Base-by-base conservation (phyloP, 2,113 vertebrate genomes). In the Dunckerocampus dactyliophorus region DNA sequence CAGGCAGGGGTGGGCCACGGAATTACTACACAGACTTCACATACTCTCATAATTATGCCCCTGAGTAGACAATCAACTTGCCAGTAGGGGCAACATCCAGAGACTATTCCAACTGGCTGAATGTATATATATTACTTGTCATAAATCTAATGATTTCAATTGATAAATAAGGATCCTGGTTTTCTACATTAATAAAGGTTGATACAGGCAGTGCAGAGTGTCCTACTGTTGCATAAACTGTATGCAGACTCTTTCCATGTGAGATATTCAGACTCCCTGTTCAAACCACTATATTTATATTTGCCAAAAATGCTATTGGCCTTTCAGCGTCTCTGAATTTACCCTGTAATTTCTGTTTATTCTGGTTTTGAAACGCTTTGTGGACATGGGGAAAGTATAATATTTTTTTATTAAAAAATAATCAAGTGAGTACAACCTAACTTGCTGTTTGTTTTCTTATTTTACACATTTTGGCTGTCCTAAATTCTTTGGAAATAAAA, bases 271-370 rank as follows among this genome's bases (percentile, higher is more conserved):
- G 63, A 86, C 88, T 20, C 12, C 87, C 85, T 82, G 81, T 89
- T 85, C 88, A 89, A 85, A 91, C 90, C 90, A 91, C 88, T 90
- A 90, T 91, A 91, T 91, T 91, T 91, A 91, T 91, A 91, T 89
- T 87, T 88, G 89, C 87, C 90, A 89, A 85, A 89, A 88, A 88
- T 83, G 83, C 76, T 76, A 77, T 84, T 82, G 87, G 86, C 90
- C 87, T 90, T 89, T 84, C 87, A 82, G 73, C 71, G 83, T 85
- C 78, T 84, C 43, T 59, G 83, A 84, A 79, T 82, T 85, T 65
- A 79, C 74, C 71, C 65, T 50, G 53, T 81, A 79, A 34, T 74
- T 88, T 87, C 76, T 85, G 77, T 85, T 89, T 62, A 72, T 77
- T 72, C 59, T 59, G 49, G 64, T 85, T 88, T 83, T 78, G 67